Conservation (phyloP, 1,140 invertebrate genomes). For the Drosophila orosa region DNA sequence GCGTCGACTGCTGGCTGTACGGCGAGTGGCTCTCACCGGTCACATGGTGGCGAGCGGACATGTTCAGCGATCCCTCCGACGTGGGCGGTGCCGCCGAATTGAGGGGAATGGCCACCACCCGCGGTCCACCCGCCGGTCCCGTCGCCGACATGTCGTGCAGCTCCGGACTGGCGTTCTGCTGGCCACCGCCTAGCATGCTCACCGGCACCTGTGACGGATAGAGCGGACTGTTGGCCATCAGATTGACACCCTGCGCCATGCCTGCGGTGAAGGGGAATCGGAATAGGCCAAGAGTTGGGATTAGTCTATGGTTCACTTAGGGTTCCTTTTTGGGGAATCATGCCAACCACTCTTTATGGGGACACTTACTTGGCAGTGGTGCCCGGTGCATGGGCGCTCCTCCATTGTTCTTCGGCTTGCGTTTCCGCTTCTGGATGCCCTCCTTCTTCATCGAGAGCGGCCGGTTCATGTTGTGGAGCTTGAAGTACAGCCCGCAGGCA, state of each 20-base stretch:
- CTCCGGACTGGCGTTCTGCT: constrained; percentile 67
- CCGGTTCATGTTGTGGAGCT: constrained; percentile 94
- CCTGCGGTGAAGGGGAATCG: constrained; percentile 33
- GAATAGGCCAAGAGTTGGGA: constrained; percentile 6
- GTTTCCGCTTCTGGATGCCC: constrained; percentile 95
- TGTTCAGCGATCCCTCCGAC: constrained; percentile 67
- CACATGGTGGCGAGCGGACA: constrained; percentile 73
- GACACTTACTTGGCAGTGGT: constrained; percentile 72
- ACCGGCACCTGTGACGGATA: constrained; percentile 75
- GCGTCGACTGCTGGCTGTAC: constrained; percentile 71
- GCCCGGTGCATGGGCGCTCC: constrained; percentile 78
- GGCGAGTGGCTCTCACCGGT: constrained; percentile 77
- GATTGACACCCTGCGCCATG: constrained; percentile 65
- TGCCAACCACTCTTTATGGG: not conserved
- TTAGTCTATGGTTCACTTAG: not conserved
- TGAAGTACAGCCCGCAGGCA: constrained; percentile 97
- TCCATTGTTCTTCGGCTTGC: constrained; percentile 92
- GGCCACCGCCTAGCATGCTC: constrained; percentile 41
- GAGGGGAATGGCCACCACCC: constrained; percentile 58
- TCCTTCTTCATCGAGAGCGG: constrained; percentile 99
- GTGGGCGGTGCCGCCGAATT: constrained; percentile 48
- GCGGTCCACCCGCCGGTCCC: constrained; percentile 36
- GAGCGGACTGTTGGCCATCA: constrained; percentile 60
- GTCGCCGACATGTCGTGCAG: constrained; percentile 78
- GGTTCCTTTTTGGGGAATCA: not conserved